Evolutionary conservation across 2,113 vertebrate species (phyloP).

Genomic region (Paracanthobrama guichenoti): DNA sequence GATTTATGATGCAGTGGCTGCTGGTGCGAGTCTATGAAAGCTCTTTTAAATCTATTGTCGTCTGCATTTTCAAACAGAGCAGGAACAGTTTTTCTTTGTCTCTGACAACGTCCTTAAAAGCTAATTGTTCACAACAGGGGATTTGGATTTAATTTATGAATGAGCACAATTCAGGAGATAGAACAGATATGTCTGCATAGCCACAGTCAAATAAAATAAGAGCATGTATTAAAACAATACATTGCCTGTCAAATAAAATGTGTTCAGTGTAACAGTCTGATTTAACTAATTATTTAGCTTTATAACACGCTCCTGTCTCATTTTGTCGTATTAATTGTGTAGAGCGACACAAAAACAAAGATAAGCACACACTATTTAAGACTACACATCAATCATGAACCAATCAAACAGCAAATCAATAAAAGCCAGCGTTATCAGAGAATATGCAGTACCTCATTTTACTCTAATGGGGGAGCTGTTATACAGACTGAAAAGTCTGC

Average conservation of each 20-base stretch:
- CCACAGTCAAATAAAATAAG: slow-evolving; percentile 7
- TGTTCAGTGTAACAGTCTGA: not conserved
- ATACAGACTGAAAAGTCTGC: slow-evolving; percentile 61
- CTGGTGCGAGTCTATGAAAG: slow-evolving; percentile 1
- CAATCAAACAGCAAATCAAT: slow-evolving; percentile 22
- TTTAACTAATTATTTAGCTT: slow-evolving; percentile 15
- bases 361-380: slow-evolving; percentile 8
- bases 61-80: not conserved
- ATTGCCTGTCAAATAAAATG: slow-evolving; percentile 1
- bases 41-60: slow-evolving; percentile 24
- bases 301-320: not conserved
- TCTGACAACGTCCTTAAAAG: slow-evolving; percentile 1
- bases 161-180: not conserved
- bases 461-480: slow-evolving; percentile 77
- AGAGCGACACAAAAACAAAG: not conserved
- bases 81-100: slow-evolving; percentile 24
- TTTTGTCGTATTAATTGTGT: not conserved
- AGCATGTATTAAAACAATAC: slow-evolving; percentile 19
- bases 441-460: slow-evolving; percentile 47
- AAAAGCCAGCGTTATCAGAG: not conserved
- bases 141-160: slow-evolving; percentile 31
- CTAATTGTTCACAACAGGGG: slow-evolving; percentile 15
- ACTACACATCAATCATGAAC: slow-evolving; percentile 12
- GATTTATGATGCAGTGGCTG: slow-evolving; percentile 29
- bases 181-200: not conserved